A percentile compares a stretch with the other conserved stretches of the same genome.
Conservation (phyloP, 2,113 vertebrate genomes). For the Marcusenius ussheri region DNA sequence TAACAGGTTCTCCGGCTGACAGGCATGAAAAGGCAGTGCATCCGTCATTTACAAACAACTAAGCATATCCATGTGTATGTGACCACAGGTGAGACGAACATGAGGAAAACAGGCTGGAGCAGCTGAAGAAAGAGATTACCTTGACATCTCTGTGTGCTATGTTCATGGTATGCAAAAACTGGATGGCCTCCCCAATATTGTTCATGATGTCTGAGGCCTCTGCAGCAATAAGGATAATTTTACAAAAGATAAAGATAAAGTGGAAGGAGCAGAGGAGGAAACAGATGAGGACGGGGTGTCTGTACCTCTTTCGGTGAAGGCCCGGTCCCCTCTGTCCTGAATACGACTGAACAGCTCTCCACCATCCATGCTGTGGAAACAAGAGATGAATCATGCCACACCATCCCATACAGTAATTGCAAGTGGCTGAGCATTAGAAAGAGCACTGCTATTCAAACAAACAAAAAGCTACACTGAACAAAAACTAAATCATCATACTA, state of each 20-base stretch:
- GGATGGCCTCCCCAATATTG: conserved; percentile 90
- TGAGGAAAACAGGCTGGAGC: not conserved
- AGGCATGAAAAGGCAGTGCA: not conserved
- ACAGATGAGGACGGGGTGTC: not conserved
- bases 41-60: not conserved
- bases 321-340: conserved; percentile 94
- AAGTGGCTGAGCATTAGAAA: not conserved
- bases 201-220: conserved; percentile 98
- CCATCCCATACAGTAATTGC: not conserved
- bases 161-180: conserved; percentile 86
- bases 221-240: conserved; percentile 35
- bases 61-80: not conserved
- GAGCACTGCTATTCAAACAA: not conserved
- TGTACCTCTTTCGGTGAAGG: conserved; percentile 91
- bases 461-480: not conserved
- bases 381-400: not conserved
- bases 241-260: not conserved
- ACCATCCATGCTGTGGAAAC: conserved; percentile 79
- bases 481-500: not conserved
- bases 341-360: conserved; percentile 95
- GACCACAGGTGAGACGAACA: not conserved
- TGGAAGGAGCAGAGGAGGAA: not conserved
- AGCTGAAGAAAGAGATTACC: conserved; percentile 53
- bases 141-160: conserved; percentile 96
- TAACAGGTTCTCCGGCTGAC: conserved; percentile 89